Conservation (phyloP, 1,140 invertebrate genomes). For the Vollenhovia emeryi region DNA sequence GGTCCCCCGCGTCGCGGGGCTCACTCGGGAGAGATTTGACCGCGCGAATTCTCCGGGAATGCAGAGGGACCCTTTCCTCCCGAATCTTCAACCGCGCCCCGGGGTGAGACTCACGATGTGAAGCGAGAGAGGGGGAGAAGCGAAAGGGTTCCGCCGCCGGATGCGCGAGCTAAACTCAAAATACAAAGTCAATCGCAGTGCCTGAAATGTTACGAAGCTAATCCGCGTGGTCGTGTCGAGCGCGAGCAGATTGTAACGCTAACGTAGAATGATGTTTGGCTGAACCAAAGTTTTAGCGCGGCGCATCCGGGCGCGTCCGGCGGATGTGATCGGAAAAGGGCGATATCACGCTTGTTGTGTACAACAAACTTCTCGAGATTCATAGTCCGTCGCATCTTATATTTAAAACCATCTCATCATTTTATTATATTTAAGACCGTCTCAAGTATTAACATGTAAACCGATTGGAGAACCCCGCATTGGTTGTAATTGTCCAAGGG, state of each 20-base stretch:
- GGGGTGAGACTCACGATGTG: background rate
- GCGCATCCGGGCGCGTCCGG: slow-evolving; percentile 11
- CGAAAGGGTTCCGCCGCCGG: background rate
- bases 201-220: slow-evolving; percentile 63
- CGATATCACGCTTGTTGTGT: too few species aligned
- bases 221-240: slow-evolving; percentile 39
- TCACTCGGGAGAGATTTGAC: too few species aligned
- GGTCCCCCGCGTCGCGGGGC: background rate
- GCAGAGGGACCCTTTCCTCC: background rate
- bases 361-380: too few species aligned
- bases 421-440: too few species aligned
- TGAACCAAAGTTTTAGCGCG: slow-evolving; percentile 61
- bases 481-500: too few species aligned
- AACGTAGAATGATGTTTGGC: slow-evolving; percentile 45
- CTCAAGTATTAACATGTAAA: too few species aligned
- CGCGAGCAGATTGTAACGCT: slow-evolving; percentile 33
- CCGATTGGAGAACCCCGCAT: too few species aligned
- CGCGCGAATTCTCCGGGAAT: background rate
- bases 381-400: too few species aligned
- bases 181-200: slow-evolving; percentile 71
- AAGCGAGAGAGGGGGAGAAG: background rate
- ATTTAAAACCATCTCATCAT: too few species aligned
- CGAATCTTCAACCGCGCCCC: background rate
- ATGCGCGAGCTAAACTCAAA: slow-evolving; percentile 45
- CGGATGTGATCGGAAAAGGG: too few species aligned